phyloP scores from a whole-genome alignment of 2,888 invertebrate genomes.

The Hoplodrina blanda region DNA sequence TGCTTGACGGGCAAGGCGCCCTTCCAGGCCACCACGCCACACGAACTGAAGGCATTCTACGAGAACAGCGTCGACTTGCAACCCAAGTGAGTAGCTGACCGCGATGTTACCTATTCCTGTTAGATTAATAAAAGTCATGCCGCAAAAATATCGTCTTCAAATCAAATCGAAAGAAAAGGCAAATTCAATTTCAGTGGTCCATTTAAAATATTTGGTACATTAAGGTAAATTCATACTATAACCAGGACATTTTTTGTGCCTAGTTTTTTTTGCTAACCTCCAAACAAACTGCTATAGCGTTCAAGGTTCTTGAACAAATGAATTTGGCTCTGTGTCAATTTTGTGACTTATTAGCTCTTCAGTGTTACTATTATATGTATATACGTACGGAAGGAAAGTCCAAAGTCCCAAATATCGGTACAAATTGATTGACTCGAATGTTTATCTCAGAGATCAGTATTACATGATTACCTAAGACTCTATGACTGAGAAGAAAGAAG shows the following conservation, averaged over 20 bases:
- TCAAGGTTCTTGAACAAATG: constrained; percentile 54
- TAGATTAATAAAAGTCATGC: neutral
- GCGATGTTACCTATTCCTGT: neutral
- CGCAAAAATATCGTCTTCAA: neutral
- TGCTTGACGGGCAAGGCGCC: constrained; percentile 99
- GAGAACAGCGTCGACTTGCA: constrained; percentile 98
- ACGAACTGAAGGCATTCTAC: constrained; percentile 98
- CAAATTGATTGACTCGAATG: constrained; percentile 21
- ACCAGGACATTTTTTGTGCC: constrained; percentile 40
- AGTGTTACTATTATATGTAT: constrained; percentile 16
- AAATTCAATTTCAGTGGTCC: constrained; percentile 10
- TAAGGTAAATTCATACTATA: constrained; percentile 23
- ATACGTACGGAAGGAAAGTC: constrained; percentile 9
- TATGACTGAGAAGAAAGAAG: neutral
- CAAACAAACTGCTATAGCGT: constrained; percentile 33
- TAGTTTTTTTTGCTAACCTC: constrained; percentile 43
- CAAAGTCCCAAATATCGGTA: constrained; percentile 41
- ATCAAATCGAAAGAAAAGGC: constrained; percentile 3
- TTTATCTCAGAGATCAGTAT: constrained; percentile 25
- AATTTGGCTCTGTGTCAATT: constrained; percentile 55
- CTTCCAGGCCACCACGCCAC: constrained; percentile 99
- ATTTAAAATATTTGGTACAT: constrained; percentile 18
- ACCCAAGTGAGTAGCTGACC: constrained; percentile 93
- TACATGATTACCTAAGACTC: constrained; percentile 8
- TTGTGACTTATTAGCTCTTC: constrained; percentile 29